phyloP scores from a whole-genome alignment of 2,797 vertebrate species.

The Chlorospingus flavigularis region DNA sequence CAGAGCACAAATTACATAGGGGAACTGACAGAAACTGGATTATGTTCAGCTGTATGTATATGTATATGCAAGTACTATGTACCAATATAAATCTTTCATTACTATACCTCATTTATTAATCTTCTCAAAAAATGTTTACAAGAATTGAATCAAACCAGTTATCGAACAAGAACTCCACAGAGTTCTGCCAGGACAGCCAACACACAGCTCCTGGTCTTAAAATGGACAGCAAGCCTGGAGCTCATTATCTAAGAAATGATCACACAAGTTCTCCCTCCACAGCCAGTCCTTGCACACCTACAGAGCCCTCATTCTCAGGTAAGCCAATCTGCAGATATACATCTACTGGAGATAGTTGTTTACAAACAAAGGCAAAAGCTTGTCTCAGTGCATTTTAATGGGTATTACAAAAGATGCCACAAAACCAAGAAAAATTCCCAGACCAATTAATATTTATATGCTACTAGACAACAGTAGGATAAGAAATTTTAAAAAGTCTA shows the following conservation, averaged over 20 bases:
- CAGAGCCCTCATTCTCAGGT: background rate
- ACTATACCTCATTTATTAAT: background rate
- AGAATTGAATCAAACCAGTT: background rate
- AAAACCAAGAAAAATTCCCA: background rate
- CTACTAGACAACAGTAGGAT: background rate
- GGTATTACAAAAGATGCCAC: background rate
- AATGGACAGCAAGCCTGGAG: background rate
- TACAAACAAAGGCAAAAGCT: background rate
- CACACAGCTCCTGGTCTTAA: background rate
- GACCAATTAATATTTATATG: background rate
- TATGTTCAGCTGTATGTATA: background rate
- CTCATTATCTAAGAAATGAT: background rate
- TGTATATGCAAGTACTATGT: fast-evolving
- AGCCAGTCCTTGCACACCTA: background rate
- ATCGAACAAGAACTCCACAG: background rate
- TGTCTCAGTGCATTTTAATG: background rate
- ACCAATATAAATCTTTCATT: background rate
- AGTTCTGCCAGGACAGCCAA: background rate
- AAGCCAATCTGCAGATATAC: background rate
- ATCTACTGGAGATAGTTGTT: fast-evolving
- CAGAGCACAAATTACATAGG: background rate
- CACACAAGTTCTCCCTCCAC: background rate
- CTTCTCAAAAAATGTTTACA: background rate
- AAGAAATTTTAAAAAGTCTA: background rate
- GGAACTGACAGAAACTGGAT: background rate